Evolutionary conservation across 1,140 invertebrate genomes (phyloP), one percentile per base, ranked within the genome.

Genomic region (Chironomus tepperi): DNA sequence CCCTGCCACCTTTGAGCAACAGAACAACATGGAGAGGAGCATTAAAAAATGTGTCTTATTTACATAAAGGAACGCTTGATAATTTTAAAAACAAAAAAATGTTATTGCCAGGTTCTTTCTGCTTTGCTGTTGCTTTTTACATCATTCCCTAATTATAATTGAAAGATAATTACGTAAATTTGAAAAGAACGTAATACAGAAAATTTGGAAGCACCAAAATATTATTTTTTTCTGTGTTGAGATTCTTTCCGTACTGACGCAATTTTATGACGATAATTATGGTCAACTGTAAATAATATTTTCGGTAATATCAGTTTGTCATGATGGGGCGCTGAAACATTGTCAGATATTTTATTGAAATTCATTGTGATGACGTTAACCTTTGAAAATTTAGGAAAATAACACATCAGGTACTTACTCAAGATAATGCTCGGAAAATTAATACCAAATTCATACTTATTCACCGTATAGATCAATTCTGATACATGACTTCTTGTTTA

Each of bases 161-260:
- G 65, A 70, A 70, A 70, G 65, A 70, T 70, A 70, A 70, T 70
- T 70, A 70, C 16, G 19, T 19, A 9, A 70, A 70, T 18, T 70
- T 70, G 65, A 10, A 70, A 70, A 18, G 65, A 70, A 70, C 47
- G 47, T 12, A 57, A 57, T 34, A 34, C 24, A 34, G 24, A 34
- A 34, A 34, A 34, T 34, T 34, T 34, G 24, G 24, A 57, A 57
- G n/a, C 47, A 57, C 7, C 9, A 70, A 16, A 67, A 70, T 10
- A 70, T 19, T 70, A n/a, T n/a, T 19, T 18, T 9, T 70, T 70
- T 70, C 9, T 57, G 2, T 57, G 2, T 10, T 10, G 10, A 70
- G n/a, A 21, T 70, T 19, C 18, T 21, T 70, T 70, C 19, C 3
- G 19, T 21, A 70, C 18, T 70, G 19, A 19, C 65, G 65, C 18